These are phyloP conservation scores for Gymnosoma rotundatum DNA, from an alignment of 2,888 invertebrate genomes.

Conservation along the genomic window DNA sequence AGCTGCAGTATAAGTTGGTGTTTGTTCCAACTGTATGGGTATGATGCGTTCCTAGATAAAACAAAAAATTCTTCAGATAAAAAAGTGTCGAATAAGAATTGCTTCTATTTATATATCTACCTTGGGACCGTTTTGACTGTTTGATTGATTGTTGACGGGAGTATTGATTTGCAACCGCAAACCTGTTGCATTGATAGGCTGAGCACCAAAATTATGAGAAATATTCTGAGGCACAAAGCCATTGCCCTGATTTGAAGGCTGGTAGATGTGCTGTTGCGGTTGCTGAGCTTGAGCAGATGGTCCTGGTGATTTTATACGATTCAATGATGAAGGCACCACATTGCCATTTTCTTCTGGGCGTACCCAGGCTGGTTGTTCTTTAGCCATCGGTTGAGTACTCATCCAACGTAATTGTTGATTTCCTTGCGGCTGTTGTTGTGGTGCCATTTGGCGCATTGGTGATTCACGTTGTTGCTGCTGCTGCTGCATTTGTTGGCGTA, in stretches of 20 bases:
- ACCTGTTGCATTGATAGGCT: slow-evolving; percentile 71
- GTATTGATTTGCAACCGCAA: slow-evolving; percentile 79
- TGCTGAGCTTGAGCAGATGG: slow-evolving; percentile 53
- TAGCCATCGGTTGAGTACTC: slow-evolving; percentile 75
- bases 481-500: slow-evolving; percentile 79
- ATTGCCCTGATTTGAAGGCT: slow-evolving; percentile 73
- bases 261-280: slow-evolving; percentile 55
- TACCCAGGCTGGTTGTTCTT: slow-evolving; percentile 80
- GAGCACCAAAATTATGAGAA: slow-evolving; percentile 76
- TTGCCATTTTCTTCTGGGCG: slow-evolving; percentile 79
- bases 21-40: slow-evolving; percentile 81
- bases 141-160: slow-evolving; percentile 72
- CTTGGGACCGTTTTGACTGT: slow-evolving; percentile 76
- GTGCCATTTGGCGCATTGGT: slow-evolving; percentile 84
- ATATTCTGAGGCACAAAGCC: slow-evolving; percentile 72
- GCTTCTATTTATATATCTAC: slow-evolving; percentile 70
- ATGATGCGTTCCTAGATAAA: slow-evolving; percentile 80
- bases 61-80: neutral
- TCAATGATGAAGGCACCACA: slow-evolving; percentile 77
- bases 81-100: neutral
- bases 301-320: slow-evolving; percentile 77
- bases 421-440: slow-evolving; percentile 56
- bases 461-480: slow-evolving; percentile 79
- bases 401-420: slow-evolving; percentile 77
- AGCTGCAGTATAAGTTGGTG: slow-evolving; percentile 79